Percentiles rank a stretch among this genome's conserved stretches.
Conservation (phyloP, 2,888 invertebrate genomes). For the Drosophila merina region DNA sequence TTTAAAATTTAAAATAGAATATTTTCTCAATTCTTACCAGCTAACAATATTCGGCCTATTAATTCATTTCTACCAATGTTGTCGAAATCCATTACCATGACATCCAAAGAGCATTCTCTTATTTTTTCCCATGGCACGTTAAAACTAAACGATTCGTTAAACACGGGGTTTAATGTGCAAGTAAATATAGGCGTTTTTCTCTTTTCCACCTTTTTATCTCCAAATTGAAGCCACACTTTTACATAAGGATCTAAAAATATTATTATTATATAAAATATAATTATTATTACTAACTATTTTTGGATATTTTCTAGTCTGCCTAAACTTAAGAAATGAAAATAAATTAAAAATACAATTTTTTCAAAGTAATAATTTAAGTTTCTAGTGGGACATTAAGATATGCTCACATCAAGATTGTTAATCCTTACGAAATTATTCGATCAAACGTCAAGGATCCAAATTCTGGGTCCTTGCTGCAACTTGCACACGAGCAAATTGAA, state of each 20-base stretch:
- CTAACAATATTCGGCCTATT: constrained; percentile 95
- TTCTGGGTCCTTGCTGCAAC: too few species aligned
- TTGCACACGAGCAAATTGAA: too few species aligned
- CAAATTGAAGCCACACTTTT: constrained; percentile 98
- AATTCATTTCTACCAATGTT: constrained; percentile 97
- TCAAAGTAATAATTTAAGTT: too few species aligned
- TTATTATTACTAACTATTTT: background rate
- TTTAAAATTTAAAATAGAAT: background rate
- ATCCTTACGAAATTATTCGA: too few species aligned
- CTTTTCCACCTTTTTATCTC: constrained; percentile 97
- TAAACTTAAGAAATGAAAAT: too few species aligned
- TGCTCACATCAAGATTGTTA: too few species aligned
- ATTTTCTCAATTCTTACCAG: constrained; percentile 86
- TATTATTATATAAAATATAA: too few species aligned
- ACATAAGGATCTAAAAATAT: constrained; percentile 95
- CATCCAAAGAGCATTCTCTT: constrained; percentile 95
- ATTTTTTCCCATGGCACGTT: constrained; percentile 99
- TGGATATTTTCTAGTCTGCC: too few species aligned
- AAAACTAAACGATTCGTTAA: constrained; percentile 98
- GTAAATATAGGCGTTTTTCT: constrained; percentile 97
- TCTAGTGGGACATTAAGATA: too few species aligned
- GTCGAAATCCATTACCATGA: constrained; percentile 98
- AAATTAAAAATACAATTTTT: too few species aligned
- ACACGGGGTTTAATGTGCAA: constrained; percentile 96
- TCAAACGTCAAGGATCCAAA: too few species aligned